Evolutionary conservation across 2,113 vertebrate species (phyloP).

Genomic region (Rhynchomys soricoides): DNA sequence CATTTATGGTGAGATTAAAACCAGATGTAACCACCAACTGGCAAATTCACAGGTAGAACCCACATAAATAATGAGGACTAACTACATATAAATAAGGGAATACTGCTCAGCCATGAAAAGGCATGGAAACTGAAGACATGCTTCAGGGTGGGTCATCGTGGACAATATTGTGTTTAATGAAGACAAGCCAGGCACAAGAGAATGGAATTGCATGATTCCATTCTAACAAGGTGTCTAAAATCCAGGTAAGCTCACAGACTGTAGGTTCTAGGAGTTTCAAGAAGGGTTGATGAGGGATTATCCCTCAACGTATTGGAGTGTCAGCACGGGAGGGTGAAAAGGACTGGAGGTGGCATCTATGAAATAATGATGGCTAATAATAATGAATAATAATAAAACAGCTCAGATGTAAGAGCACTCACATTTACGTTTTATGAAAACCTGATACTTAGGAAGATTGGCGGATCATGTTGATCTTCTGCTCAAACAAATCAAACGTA

Average conservation of each 20-base stretch:
- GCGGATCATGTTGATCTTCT: background rate
- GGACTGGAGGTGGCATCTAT: accelerated
- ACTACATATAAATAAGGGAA: background rate
- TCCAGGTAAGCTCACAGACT: background rate
- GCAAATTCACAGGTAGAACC: background rate
- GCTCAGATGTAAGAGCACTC: background rate
- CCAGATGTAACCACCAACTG: background rate
- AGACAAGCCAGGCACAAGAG: background rate
- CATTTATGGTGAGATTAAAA: background rate
- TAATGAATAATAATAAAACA: too few species aligned
- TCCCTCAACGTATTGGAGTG: background rate
- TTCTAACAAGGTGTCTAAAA: background rate
- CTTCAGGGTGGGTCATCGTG: too few species aligned
- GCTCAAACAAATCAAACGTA: background rate
- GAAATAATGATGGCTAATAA: too few species aligned
- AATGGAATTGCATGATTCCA: background rate
- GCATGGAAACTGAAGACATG: background rate
- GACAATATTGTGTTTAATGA: background rate
- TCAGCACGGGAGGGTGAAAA: background rate
- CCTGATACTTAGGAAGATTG: background rate
- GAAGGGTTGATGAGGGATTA: background rate
- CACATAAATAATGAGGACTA: background rate
- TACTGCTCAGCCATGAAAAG: background rate
- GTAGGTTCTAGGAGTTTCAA: background rate
- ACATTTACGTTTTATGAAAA: background rate